phyloP scores from a whole-genome alignment of 1,140 invertebrate species.

The Littorina saxatilis region DNA sequence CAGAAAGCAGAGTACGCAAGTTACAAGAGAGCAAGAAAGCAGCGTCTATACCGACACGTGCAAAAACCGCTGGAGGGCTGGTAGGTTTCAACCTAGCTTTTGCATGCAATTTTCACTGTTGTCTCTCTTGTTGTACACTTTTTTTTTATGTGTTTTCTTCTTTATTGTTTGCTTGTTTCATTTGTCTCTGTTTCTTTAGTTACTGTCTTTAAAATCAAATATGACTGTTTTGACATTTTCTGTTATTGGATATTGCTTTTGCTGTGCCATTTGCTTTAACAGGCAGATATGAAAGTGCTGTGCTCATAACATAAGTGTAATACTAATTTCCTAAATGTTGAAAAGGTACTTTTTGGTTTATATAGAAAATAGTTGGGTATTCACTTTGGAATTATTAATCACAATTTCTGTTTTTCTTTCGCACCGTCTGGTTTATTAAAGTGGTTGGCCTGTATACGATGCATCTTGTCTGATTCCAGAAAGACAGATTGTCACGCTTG shows the following conservation, averaged over 20 bases:
- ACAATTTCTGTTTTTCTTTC: not conserved
- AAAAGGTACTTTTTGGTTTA: not conserved
- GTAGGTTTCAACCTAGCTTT: slow-evolving; percentile 51
- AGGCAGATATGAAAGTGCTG: not conserved
- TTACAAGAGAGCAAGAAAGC: slow-evolving; percentile 64
- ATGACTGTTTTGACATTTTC: not conserved
- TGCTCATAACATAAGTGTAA: not conserved
- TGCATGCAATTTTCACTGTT: not conserved
- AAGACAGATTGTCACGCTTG: slow-evolving; percentile 65
- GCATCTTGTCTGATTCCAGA: slow-evolving; percentile 60
- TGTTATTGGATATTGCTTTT: not conserved
- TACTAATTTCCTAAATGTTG: too few species aligned
- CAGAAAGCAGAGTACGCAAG: slow-evolving; percentile 63
- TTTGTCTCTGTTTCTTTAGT: not conserved
- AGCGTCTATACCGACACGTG: slow-evolving; percentile 53
- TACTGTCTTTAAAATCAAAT: not conserved
- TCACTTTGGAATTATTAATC: not conserved
- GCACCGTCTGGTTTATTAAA: too few species aligned
- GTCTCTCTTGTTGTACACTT: not conserved
- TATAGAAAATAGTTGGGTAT: slow-evolving; percentile 3
- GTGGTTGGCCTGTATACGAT: too few species aligned
- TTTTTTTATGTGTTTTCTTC: not conserved
- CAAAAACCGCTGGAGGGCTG: slow-evolving; percentile 63
- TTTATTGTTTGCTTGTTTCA: not conserved
- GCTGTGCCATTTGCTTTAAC: not conserved